Percentiles rank a stretch among this genome's conserved stretches.
These are phyloP conservation scores for Graphium colonna DNA, from an alignment of 2,888 invertebrate species.

Conservation along the genomic window DNA sequence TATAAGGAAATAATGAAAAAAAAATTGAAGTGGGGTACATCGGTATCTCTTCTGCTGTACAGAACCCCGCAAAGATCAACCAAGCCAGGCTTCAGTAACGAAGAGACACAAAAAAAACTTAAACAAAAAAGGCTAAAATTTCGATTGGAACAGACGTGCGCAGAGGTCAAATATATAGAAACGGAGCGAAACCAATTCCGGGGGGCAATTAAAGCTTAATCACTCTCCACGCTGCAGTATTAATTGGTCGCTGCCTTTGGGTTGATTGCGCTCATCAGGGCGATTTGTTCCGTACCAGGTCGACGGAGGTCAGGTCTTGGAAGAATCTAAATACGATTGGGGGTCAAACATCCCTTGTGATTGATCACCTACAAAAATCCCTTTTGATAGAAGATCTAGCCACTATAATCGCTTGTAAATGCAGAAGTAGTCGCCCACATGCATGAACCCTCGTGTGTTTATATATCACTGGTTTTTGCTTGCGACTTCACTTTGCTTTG, in stretches of 20 bases:
- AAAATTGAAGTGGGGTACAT: too few relatives aligned
- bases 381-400: too few relatives aligned
- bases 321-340: constrained; percentile 10
- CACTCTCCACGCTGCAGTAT: constrained; percentile 29
- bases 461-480: too few relatives aligned
- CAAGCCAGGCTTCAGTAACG: background rate
- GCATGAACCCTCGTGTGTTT: too few relatives aligned
- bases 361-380: too few relatives aligned
- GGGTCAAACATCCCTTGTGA: too few relatives aligned
- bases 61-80: background rate
- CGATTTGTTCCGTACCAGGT: constrained; percentile 51
- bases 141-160: background rate
- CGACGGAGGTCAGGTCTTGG: constrained; percentile 36
- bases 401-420: too few relatives aligned
- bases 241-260: constrained; percentile 27
- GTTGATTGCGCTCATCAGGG: constrained; percentile 53
- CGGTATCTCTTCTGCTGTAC: too few relatives aligned
- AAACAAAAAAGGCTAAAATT: too few relatives aligned
- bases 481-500: too few relatives aligned
- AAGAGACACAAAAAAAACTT: too few relatives aligned
- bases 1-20: background rate
- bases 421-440: too few relatives aligned
- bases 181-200: constrained; percentile 13
- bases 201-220: constrained; percentile 18
- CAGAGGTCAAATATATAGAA: constrained; percentile 7